Evolutionary conservation across 1,140 invertebrate species (phyloP).

Genomic region (Spodoptera frugiperda): DNA sequence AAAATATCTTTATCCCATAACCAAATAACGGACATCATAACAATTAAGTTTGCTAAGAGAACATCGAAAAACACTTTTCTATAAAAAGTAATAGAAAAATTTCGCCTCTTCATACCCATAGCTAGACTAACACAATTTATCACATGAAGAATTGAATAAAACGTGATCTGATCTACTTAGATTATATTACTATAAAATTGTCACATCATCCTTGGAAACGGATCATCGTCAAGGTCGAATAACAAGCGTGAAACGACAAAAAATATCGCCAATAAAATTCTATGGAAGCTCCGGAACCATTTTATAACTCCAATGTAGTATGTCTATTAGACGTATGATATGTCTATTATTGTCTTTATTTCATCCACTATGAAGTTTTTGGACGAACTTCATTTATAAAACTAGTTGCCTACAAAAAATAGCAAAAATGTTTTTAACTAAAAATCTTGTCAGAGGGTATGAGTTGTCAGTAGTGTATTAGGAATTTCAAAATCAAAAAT

Average conservation of each 20-base stretch:
- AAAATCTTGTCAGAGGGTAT: too few species aligned
- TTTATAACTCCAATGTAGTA: conserved; percentile 32
- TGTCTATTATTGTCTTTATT: conserved; percentile 17
- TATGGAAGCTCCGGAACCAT: conserved; percentile 25
- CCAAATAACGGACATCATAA: too few species aligned
- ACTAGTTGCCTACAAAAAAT: too few species aligned
- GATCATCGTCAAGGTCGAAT: conserved; percentile 24
- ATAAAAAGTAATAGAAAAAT: too few species aligned
- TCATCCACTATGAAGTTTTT: not conserved
- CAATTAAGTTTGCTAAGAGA: too few species aligned
- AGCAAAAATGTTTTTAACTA: too few species aligned
- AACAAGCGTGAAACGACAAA: conserved; percentile 31
- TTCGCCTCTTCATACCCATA: conserved; percentile 30
- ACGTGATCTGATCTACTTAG: conserved; percentile 31
- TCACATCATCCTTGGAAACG: conserved; percentile 25
- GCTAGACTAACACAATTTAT: conserved; percentile 40
- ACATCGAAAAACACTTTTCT: too few species aligned
- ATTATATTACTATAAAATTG: conserved; percentile 25
- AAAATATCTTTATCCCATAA: too few species aligned
- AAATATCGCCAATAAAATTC: conserved; percentile 40
- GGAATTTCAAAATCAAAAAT: too few species aligned
- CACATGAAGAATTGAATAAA: conserved; percentile 24
- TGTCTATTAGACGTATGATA: conserved; percentile 5
- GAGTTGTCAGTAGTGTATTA: too few species aligned
- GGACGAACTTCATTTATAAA: too few species aligned